Evolutionary conservation across 2,113 vertebrate species (phyloP), one percentile per base, ranked within the genome.

Genomic region (Macaca mulatta): DNA sequence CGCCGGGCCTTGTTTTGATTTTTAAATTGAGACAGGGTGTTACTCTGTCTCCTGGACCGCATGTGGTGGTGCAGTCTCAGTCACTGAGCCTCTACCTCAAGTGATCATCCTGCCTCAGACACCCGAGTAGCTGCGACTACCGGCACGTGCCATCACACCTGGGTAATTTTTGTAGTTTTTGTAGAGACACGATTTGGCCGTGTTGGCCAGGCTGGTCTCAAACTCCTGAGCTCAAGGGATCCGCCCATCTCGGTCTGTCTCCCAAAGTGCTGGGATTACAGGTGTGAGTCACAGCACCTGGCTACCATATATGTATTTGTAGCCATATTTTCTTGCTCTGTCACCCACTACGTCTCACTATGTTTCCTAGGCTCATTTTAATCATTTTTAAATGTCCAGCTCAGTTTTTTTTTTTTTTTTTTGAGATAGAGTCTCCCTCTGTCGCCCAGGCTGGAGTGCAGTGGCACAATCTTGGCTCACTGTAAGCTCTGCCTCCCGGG

Each of bases 211-310:
- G 40, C 74, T 75, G 74, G 25, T 43, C 12, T 45, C 6, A 14
- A 45, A 75, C 25, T 74, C n/a, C 20, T 40, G 70, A 22, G n/a
- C n/a, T 74, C n/a, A 23, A 40, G 2, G 9, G n/a, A 6, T 74
- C n/a, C 2, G 5, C 22, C 20, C 10, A 38, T 38, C n/a, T 40
- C 0, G 5, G 38, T 38, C 38, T 40, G 38, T 23, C 38, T 40
- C 70, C n/a, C 20, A 74, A 23, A 25, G 9, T 25, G 20, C 20
- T 74, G 20, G 70, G 70, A 40, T 74, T 74, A 74, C 10, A 40
- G n/a, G n/a, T 22, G 9, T 74, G 20, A 74, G 70, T 38, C 70
- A 5, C 10, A 10, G 4, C 0, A 0, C n/a, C 38, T 6, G 38
- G 70, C 38, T 64, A 13, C 61, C 52, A 7, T 55, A 55, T 55